Evolutionary conservation across 2,888 invertebrate species (phyloP).

Genomic region (Metopia argyrocephala): DNA sequence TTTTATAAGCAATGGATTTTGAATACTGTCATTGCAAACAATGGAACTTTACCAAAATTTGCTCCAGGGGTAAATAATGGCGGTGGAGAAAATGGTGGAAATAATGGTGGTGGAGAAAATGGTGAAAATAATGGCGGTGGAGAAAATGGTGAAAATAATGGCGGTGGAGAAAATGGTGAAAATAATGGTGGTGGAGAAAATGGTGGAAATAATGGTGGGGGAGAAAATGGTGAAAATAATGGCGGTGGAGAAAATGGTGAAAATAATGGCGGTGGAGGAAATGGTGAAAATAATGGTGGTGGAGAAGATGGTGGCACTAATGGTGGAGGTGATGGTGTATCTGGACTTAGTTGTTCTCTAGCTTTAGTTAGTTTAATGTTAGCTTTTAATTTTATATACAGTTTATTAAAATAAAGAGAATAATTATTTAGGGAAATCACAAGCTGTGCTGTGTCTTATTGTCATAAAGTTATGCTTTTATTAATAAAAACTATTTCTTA

Average conservation of each 20-base stretch:
- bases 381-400: conserved; percentile 17
- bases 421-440: neutral
- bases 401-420: neutral
- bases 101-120: neutral
- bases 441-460: too few relatives aligned
- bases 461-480: too few relatives aligned
- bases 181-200: neutral
- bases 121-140: neutral
- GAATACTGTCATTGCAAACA: neutral
- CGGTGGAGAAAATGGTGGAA: neutral
- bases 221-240: neutral
- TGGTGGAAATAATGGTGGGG: neutral
- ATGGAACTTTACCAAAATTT: conserved; percentile 43
- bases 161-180: neutral
- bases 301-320: too few relatives aligned
- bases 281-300: too few relatives aligned
- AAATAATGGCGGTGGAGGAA: too few relatives aligned
- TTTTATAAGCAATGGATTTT: conserved; percentile 61
- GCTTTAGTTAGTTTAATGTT: conserved; percentile 21
- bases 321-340: conserved; percentile 16
- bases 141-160: neutral
- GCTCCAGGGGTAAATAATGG: neutral
- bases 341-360: conserved; percentile 16
- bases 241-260: too few relatives aligned
- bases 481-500: too few relatives aligned